These are phyloP conservation scores for Zaprionus capensis DNA, from an alignment of 1,140 invertebrate genomes.

Conservation along the genomic window DNA sequence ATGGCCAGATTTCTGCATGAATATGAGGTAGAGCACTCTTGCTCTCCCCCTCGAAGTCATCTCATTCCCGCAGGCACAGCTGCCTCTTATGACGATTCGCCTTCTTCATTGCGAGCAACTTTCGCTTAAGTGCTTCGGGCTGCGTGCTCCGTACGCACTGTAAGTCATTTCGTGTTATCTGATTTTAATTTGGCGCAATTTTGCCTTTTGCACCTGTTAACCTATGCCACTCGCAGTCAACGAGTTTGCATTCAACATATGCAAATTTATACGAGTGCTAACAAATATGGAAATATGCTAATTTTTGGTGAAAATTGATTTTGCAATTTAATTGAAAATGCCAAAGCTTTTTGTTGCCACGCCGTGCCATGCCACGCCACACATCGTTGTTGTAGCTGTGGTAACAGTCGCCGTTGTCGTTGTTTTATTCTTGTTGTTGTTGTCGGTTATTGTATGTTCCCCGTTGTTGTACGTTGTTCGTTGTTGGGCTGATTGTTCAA, in stretches of 20 bases:
- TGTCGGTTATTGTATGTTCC: slow-evolving; percentile 19
- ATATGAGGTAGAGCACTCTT: neutral
- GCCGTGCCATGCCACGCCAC: neutral
- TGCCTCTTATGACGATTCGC: slow-evolving; percentile 23
- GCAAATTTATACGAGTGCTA: slow-evolving; percentile 49
- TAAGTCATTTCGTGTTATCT: slow-evolving; percentile 76
- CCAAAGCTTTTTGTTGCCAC: slow-evolving; percentile 50
- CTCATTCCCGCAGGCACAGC: slow-evolving; percentile 12
- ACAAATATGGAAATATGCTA: slow-evolving; percentile 72
- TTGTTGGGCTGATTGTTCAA: slow-evolving; percentile 64
- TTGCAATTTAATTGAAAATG: slow-evolving; percentile 81
- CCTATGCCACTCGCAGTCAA: slow-evolving; percentile 36
- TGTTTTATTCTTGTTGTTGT: slow-evolving; percentile 20
- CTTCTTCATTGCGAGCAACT: neutral
- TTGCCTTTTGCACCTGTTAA: slow-evolving; percentile 76
- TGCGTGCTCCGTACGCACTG: slow-evolving; percentile 25
- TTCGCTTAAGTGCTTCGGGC: neutral
- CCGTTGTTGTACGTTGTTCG: slow-evolving; percentile 40
- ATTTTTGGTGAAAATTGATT: slow-evolving; percentile 78
- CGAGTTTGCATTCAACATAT: slow-evolving; percentile 58
- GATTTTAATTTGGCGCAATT: slow-evolving; percentile 81
- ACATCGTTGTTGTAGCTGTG: slow-evolving; percentile 17
- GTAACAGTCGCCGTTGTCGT: neutral
- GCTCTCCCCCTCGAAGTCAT: neutral
- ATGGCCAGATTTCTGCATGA: slow-evolving; percentile 11